phyloP scores from a whole-genome alignment of 2,113 vertebrate genomes.

The Bos indicus region DNA sequence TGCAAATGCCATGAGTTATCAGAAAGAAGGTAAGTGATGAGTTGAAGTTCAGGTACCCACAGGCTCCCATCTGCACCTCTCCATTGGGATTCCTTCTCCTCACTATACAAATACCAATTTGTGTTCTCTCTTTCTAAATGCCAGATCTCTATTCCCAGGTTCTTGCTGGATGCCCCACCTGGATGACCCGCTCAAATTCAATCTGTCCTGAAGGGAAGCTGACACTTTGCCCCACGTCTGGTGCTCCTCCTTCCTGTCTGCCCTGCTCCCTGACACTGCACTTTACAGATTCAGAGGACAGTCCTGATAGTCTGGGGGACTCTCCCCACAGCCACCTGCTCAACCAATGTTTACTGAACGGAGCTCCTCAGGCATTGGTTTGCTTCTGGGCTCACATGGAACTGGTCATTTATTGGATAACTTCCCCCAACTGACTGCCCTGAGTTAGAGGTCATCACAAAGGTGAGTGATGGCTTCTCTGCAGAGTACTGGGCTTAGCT shows the following conservation, averaged over 20 bases:
- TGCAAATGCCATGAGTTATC: not conserved
- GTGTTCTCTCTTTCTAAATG: not conserved
- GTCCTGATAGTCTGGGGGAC: not conserved
- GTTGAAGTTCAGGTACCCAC: not conserved
- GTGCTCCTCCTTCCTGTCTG: not conserved
- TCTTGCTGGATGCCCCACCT: not conserved
- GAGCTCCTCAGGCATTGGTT: not conserved
- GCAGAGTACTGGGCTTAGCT: not conserved
- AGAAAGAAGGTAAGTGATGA: not conserved
- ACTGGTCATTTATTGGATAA: not conserved
- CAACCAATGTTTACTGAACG: not conserved
- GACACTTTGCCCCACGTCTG: not conserved
- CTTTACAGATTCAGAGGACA: not conserved
- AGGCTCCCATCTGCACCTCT: not conserved
- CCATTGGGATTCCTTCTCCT: not conserved
- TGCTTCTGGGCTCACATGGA: not conserved
- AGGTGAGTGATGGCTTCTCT: not conserved
- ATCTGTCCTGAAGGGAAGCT: not conserved
- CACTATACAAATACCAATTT: not conserved
- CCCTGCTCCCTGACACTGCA: not conserved
- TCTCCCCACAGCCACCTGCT: not conserved
- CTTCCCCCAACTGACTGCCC: not conserved
- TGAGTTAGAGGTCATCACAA: not conserved
- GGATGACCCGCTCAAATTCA: not conserved
- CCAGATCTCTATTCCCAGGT: not conserved